Evolutionary conservation across 2,888 invertebrate species (phyloP).

Genomic region (Corbicula japonica): DNA sequence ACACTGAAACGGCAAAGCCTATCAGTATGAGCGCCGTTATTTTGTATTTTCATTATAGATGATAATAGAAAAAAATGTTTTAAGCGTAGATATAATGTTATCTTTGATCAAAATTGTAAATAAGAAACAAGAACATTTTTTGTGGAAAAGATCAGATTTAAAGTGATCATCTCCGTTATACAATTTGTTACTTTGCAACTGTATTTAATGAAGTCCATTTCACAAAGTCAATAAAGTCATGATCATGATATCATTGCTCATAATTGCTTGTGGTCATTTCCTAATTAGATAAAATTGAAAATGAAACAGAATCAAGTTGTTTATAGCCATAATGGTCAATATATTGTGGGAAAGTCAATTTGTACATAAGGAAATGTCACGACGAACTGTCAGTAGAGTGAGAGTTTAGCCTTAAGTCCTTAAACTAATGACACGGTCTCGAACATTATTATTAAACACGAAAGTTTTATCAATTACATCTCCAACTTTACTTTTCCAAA

Average conservation of each 20-base stretch:
- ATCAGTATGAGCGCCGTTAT: too few species aligned
- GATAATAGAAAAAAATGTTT: too few species aligned
- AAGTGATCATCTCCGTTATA: too few species aligned
- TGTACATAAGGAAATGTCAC: constrained; percentile 59
- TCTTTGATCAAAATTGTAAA: too few species aligned
- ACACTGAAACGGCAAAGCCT: too few species aligned
- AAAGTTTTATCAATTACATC: constrained; percentile 29
- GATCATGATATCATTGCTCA: background rate
- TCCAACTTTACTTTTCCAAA: constrained; percentile 21
- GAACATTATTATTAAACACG: constrained; percentile 48
- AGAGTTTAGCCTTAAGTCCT: constrained; percentile 39
- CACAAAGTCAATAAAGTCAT: too few species aligned
- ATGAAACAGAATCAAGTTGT: constrained; percentile 17
- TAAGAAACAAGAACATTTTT: too few species aligned
- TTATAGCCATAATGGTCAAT: constrained; percentile 19
- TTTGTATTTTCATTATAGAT: too few species aligned
- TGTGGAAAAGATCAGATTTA: too few species aligned
- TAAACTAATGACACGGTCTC: constrained; percentile 37
- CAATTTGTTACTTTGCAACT: too few species aligned
- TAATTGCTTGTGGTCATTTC: background rate
- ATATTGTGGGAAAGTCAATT: constrained; percentile 55
- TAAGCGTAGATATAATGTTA: too few species aligned
- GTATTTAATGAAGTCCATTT: too few species aligned
- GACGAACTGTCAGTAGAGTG: constrained; percentile 28
- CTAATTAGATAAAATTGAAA: constrained; percentile 1